phyloP scores from a whole-genome alignment of 2,888 invertebrate species.

The Cataglyphis cursor region DNA sequence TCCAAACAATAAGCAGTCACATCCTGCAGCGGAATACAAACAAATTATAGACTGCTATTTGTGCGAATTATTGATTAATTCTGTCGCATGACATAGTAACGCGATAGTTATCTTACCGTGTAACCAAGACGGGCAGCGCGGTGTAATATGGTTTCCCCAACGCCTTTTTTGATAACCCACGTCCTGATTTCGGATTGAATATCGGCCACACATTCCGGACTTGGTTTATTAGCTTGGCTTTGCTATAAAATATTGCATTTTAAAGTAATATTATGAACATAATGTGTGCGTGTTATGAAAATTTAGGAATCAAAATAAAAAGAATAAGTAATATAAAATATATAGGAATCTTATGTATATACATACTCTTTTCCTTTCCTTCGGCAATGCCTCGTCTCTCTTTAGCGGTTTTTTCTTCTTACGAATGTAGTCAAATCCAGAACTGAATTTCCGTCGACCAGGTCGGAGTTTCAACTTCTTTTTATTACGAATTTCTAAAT shows the following conservation, averaged over 20 bases:
- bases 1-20: slow-evolving; percentile 96
- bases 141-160: slow-evolving; percentile 97
- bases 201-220: slow-evolving; percentile 91
- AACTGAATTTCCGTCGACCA: slow-evolving; percentile 92
- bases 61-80: not conserved
- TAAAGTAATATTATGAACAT: not conserved
- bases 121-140: slow-evolving; percentile 96
- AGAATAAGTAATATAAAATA: not conserved
- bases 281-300: not conserved
- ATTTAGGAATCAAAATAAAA: not conserved
- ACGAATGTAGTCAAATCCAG: slow-evolving; percentile 95
- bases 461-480: slow-evolving; percentile 90
- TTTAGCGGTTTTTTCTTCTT: slow-evolving; percentile 93
- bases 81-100: not conserved
- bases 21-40: slow-evolving; percentile 88
- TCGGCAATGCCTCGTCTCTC: slow-evolving; percentile 87
- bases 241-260: slow-evolving; percentile 37
- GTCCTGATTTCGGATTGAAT: slow-evolving; percentile 95
- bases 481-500: slow-evolving; percentile 86
- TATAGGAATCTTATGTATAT: slow-evolving; percentile 52
- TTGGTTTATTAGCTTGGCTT: slow-evolving; percentile 83
- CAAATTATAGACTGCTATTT: slow-evolving; percentile 26
- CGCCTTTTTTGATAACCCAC: slow-evolving; percentile 97
- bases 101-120: slow-evolving; percentile 89
- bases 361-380: slow-evolving; percentile 87